These are phyloP conservation scores for Naso thynnoides DNA, from an alignment of 2,797 vertebrate genomes.

Conservation along the genomic window DNA sequence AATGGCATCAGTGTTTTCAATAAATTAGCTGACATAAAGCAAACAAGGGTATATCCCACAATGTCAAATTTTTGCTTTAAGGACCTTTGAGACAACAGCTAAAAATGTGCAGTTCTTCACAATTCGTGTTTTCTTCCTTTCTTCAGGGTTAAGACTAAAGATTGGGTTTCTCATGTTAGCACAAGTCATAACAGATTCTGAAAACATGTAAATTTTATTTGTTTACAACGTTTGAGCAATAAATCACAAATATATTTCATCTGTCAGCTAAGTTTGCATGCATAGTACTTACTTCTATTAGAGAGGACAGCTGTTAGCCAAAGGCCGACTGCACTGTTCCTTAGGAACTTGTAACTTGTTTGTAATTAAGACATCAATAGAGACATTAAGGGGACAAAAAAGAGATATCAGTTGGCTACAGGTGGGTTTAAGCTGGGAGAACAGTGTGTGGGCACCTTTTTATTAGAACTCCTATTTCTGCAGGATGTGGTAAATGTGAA, in stretches of 20 bases:
- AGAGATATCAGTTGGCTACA: background rate
- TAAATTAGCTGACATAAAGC: background rate
- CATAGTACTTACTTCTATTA: background rate
- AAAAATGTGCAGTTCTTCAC: background rate
- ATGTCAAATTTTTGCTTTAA: background rate
- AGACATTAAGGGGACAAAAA: constrained; percentile 5
- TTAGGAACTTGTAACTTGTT: background rate
- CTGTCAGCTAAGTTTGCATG: background rate
- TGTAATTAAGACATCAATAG: background rate
- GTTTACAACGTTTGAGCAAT: too few species aligned
- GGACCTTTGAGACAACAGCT: background rate
- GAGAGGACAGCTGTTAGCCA: background rate
- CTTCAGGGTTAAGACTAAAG: too few species aligned
- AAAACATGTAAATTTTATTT: too few species aligned
- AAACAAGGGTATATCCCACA: background rate
- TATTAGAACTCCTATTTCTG: constrained; percentile 28
- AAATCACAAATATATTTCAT: background rate
- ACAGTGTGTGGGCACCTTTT: background rate
- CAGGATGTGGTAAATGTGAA: constrained; percentile 19
- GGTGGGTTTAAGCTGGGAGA: background rate
- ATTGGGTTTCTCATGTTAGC: too few species aligned
- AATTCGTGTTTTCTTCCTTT: background rate
- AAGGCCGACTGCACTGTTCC: background rate
- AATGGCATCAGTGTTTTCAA: background rate
- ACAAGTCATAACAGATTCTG: too few species aligned